Percentiles rank a stretch among this genome's conserved stretches.
These are phyloP conservation scores for Phthorimaea operculella DNA, from an alignment of 1,140 invertebrate genomes.

Conservation along the genomic window DNA sequence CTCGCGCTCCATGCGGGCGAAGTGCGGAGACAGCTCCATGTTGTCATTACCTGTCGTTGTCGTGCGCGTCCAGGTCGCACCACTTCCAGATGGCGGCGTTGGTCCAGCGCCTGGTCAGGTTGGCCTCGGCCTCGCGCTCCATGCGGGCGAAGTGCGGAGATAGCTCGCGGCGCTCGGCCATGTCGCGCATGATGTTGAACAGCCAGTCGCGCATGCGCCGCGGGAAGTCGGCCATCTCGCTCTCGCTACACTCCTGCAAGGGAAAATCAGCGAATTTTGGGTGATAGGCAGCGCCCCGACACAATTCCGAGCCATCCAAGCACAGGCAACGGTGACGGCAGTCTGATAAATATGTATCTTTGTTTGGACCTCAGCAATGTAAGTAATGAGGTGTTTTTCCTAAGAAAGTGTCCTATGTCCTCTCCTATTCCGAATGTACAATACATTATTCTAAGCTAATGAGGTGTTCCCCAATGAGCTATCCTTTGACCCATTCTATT, in stretches of 20 bases:
- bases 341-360: too few species aligned
- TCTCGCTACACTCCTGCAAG: slow-evolving; percentile 77
- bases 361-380: too few species aligned
- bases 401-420: too few species aligned
- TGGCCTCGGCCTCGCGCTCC: slow-evolving; percentile 89
- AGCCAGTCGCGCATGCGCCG: slow-evolving; percentile 96
- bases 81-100: slow-evolving; percentile 97
- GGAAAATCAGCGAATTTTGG: not conserved
- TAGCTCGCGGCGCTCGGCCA: slow-evolving; percentile 89
- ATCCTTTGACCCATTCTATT: too few species aligned
- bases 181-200: slow-evolving; percentile 95
- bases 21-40: slow-evolving; percentile 88
- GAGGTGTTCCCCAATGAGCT: too few species aligned
- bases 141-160: slow-evolving; percentile 85
- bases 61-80: slow-evolving; percentile 94
- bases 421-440: too few species aligned
- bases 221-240: slow-evolving; percentile 91
- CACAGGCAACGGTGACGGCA: too few species aligned
- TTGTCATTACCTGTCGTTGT: slow-evolving; percentile 88
- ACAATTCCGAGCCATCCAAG: too few species aligned
- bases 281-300: too few species aligned
- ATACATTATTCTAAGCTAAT: too few species aligned
- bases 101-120: slow-evolving; percentile 84
- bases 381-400: too few species aligned
- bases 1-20: slow-evolving; percentile 86